These are phyloP conservation scores for Notospermus geniculatus DNA, from an alignment of 1,140 invertebrate species.

Conservation along the genomic window DNA sequence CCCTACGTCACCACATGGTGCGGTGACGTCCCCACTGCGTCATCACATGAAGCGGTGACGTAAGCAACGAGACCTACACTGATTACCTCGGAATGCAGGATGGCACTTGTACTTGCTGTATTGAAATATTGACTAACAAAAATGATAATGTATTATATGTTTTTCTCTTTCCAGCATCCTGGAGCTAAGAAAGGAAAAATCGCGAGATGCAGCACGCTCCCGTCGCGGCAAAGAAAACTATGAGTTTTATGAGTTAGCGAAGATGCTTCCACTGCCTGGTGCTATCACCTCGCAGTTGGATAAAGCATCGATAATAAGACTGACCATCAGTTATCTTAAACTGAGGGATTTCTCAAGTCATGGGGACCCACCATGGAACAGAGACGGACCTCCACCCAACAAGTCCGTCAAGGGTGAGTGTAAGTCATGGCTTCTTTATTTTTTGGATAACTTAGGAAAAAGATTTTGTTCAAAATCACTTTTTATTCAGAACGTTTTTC, in stretches of 20 bases:
- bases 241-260: slow-evolving; percentile 97
- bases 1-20: too few relatives aligned
- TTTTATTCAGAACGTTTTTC: too few relatives aligned
- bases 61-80: too few relatives aligned
- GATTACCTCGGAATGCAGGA: too few relatives aligned
- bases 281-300: slow-evolving; percentile 97
- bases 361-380: slow-evolving; percentile 91
- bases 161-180: slow-evolving; percentile 77
- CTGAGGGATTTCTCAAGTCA: slow-evolving; percentile 90
- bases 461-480: too few relatives aligned
- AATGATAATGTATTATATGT: too few relatives aligned
- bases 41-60: too few relatives aligned
- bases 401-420: slow-evolving; percentile 82
- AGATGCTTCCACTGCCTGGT: slow-evolving; percentile 92
- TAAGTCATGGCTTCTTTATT: neutral
- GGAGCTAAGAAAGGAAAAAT: slow-evolving; percentile 95
- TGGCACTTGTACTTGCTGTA: too few relatives aligned
- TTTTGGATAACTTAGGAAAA: too few relatives aligned
- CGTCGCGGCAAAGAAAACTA: slow-evolving; percentile 96
- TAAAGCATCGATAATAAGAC: slow-evolving; percentile 97
- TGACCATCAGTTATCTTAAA: slow-evolving; percentile 96
- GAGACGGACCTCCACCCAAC: slow-evolving; percentile 63
- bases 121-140: too few relatives aligned
- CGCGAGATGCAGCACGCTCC: slow-evolving; percentile 89
- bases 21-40: too few relatives aligned